A percentile compares a stretch with the other conserved stretches of the same genome.
Evolutionary conservation across 2,888 invertebrate genomes (phyloP).

Genomic region (Pteria penguin): DNA sequence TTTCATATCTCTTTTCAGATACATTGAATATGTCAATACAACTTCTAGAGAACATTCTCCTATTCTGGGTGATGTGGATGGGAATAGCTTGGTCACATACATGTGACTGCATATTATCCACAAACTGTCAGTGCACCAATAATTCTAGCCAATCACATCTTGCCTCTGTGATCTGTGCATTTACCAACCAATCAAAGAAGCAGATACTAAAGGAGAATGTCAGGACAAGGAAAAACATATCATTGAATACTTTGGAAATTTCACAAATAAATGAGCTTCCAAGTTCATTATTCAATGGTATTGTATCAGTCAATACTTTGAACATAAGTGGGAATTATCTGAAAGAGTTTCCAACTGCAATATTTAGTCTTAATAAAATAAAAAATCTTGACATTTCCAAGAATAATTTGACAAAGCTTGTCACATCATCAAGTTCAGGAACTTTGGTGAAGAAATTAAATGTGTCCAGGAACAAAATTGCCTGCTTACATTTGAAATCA

Average conservation of each 20-base stretch:
- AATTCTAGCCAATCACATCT: background rate
- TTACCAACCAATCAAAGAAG: background rate
- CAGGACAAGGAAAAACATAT: too few relatives aligned
- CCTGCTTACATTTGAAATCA: slow-evolving; percentile 23
- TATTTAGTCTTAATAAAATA: background rate
- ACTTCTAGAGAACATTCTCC: too few relatives aligned
- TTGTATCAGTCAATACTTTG: background rate
- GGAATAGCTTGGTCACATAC: too few relatives aligned
- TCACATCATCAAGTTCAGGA: background rate
- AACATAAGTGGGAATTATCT: background rate
- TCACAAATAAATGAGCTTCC: background rate
- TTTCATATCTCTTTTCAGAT: too few relatives aligned
- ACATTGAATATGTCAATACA: too few relatives aligned
- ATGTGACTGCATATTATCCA: too few relatives aligned
- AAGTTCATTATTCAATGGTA: background rate
- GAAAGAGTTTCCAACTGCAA: background rate
- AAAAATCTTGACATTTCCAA: slow-evolving; percentile 10
- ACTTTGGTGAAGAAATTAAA: slow-evolving; percentile 23
- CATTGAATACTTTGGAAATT: background rate
- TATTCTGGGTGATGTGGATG: too few relatives aligned
- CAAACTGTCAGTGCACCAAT: too few relatives aligned
- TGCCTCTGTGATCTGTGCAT: background rate
- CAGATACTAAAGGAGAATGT: background rate
- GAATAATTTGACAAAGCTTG: background rate
- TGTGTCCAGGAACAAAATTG: slow-evolving; percentile 47